phyloP scores from a whole-genome alignment of 2,888 invertebrate species.

The Griposia aprilina region DNA sequence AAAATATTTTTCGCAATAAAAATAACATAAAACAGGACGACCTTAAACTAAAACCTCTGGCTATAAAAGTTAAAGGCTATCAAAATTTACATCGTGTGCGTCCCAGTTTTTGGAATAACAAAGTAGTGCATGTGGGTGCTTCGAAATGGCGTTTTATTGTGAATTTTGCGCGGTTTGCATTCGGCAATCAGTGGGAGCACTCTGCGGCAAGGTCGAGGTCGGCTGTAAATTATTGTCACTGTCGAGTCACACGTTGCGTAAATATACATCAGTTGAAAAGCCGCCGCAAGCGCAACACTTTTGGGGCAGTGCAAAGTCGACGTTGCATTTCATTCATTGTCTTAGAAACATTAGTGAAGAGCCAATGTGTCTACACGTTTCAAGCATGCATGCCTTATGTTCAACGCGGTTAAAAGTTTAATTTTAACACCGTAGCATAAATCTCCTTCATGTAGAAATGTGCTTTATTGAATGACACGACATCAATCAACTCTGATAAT shows the following conservation, averaged over 20 bases:
- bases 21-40: slow-evolving; percentile 78
- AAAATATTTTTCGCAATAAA: slow-evolving; percentile 76
- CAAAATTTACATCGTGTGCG: slow-evolving; percentile 85
- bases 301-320: slow-evolving; percentile 40
- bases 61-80: slow-evolving; percentile 87
- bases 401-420: slow-evolving; percentile 31
- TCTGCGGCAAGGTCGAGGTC: slow-evolving; percentile 86
- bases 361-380: slow-evolving; percentile 15
- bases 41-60: slow-evolving; percentile 86
- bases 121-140: slow-evolving; percentile 84
- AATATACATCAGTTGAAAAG: slow-evolving; percentile 75
- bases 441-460: slow-evolving; percentile 72
- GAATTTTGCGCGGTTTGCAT: slow-evolving; percentile 80
- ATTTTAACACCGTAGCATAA: slow-evolving; percentile 61
- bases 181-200: slow-evolving; percentile 81
- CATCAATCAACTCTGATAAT: slow-evolving; percentile 77
- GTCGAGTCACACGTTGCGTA: slow-evolving; percentile 78
- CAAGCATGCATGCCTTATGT: slow-evolving; percentile 16
- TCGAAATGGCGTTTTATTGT: slow-evolving; percentile 76
- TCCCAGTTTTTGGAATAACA: slow-evolving; percentile 85
- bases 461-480: slow-evolving; percentile 72
- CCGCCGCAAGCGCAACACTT: slow-evolving; percentile 55
- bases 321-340: slow-evolving; percentile 26
- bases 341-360: slow-evolving; percentile 21
- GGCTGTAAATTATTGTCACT: slow-evolving; percentile 81